These are phyloP conservation scores for Seison nebaliae DNA, from an alignment of 1,140 invertebrate genomes.

Conservation along the genomic window DNA sequence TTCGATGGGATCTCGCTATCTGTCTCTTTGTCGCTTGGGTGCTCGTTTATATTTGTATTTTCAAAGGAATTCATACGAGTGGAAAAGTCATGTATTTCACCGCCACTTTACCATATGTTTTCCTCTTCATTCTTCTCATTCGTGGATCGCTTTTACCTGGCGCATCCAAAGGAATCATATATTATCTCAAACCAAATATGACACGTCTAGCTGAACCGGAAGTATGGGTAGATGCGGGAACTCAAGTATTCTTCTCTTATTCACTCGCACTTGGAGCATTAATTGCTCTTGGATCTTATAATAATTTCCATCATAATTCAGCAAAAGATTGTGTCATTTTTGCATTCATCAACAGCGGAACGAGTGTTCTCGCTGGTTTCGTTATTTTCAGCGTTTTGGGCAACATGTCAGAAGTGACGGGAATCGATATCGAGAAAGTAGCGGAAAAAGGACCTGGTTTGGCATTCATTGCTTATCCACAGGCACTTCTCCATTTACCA, in stretches of 20 bases:
- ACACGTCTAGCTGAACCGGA: conserved; percentile 11
- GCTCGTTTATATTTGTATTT: conserved; percentile 20
- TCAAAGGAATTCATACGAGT: conserved; percentile 21
- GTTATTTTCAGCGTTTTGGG: conserved; percentile 27
- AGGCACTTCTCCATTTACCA: conserved; percentile 50
- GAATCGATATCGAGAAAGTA: conserved; percentile 65
- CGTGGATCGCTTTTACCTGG: conserved; percentile 56
- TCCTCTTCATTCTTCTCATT: conserved; percentile 14
- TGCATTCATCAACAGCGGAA: conserved; percentile 13
- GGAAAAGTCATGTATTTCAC: conserved; percentile 19
- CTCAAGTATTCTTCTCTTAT: conserved; percentile 30
- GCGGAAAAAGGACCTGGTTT: conserved; percentile 39
- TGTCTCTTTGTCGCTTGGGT: conserved; percentile 20
- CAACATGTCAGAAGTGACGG: conserved; percentile 35
- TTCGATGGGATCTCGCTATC: conserved; percentile 19
- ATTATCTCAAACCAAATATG: conserved; percentile 15
- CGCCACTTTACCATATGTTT: conserved; percentile 15
- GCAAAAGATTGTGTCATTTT: conserved; percentile 14
- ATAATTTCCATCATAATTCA: conserved; percentile 16
- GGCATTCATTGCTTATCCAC: conserved; percentile 45
- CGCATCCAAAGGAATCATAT: conserved; percentile 13
- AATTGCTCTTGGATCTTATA: conserved; percentile 21
- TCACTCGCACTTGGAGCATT: conserved; percentile 30
- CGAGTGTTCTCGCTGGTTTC: conserved; percentile 27
- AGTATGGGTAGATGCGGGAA: conserved; percentile 29